phyloP scores from a whole-genome alignment of 37 sponge, comb jelly and placozoan species.

The Spongilla lacustris region DNA sequence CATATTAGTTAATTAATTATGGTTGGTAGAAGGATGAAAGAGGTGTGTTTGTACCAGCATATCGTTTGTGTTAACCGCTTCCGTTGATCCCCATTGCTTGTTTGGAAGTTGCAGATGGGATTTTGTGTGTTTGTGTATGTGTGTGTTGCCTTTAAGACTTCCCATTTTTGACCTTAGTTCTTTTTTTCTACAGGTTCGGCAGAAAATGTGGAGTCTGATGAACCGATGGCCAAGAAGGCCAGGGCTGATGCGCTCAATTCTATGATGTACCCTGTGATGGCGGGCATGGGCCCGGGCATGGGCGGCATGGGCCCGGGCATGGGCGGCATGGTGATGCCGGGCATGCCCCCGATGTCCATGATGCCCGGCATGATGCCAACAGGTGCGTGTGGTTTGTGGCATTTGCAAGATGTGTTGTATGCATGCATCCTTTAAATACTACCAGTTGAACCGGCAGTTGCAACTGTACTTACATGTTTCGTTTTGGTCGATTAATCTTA shows the following conservation, averaged over 20 bases:
- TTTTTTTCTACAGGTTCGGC: neutral
- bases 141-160: neutral
- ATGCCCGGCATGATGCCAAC: constrained; percentile 29
- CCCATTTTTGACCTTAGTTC: neutral
- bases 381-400: neutral
- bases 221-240: constrained; percentile 48
- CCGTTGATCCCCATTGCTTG: neutral
- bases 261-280: constrained; percentile 20
- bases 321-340: constrained; percentile 40
- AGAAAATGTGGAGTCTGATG: constrained; percentile 15
- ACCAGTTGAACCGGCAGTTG: too few relatives aligned
- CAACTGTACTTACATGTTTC: too few relatives aligned
- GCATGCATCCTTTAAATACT: too few relatives aligned
- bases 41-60: neutral
- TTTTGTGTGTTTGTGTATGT: neutral
- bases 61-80: neutral
- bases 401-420: neutral
- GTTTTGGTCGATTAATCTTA: too few relatives aligned
- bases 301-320: constrained; percentile 32
- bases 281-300: constrained; percentile 23
- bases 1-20: neutral
- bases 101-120: neutral
- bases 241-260: neutral
- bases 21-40: neutral
- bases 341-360: constrained; percentile 53